Evolutionary conservation across 2,797 vertebrate genomes (phyloP).

Genomic region (Oceanodroma leucorhoa): DNA sequence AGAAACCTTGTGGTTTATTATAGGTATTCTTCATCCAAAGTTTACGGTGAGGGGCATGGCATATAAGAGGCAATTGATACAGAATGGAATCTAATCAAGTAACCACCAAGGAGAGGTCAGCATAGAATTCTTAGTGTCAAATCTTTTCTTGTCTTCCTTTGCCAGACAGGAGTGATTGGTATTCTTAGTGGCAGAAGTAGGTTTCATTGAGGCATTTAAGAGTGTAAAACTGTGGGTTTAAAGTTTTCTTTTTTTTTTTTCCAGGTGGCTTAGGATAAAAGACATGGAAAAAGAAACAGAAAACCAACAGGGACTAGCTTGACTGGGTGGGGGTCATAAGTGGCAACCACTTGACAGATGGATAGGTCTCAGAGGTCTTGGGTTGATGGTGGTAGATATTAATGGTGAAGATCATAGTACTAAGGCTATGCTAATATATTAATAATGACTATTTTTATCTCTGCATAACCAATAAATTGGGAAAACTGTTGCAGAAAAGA

Average conservation of each 20-base stretch:
- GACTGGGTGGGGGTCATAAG: accelerated
- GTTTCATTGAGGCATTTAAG: background rate
- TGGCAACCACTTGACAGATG: background rate
- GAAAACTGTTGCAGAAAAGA: background rate
- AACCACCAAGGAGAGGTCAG: background rate
- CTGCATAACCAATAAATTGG: background rate
- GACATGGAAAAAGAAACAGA: background rate
- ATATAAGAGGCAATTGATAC: background rate
- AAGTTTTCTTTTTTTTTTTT: background rate
- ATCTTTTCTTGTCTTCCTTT: background rate
- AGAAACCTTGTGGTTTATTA: background rate
- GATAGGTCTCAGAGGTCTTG: background rate
- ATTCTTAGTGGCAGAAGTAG: background rate
- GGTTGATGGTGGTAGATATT: background rate
- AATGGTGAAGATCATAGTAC: background rate
- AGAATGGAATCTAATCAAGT: background rate
- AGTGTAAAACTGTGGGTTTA: background rate
- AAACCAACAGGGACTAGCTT: background rate
- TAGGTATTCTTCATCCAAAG: background rate
- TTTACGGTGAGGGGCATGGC: background rate
- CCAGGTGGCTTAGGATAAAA: background rate
- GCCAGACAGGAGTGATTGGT: background rate
- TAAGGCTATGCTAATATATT: background rate
- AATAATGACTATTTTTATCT: background rate
- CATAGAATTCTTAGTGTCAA: background rate